Percentiles rank a stretch among this genome's conserved stretches.
phyloP scores from a whole-genome alignment of 2,797 vertebrate species.

The Enteromius unitaeniatus region DNA sequence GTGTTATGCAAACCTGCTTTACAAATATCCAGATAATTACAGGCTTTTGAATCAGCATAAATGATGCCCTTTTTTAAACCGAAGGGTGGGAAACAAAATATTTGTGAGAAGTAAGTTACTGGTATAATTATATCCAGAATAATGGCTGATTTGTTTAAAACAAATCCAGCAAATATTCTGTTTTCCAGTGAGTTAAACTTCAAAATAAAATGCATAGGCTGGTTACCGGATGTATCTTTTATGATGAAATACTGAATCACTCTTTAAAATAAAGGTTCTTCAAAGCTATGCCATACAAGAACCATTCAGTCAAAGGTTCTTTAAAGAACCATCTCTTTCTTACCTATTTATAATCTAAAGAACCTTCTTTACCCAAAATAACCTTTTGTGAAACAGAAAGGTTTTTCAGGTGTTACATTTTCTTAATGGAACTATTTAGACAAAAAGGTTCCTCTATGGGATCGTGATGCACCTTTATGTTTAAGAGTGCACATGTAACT shows the following conservation, averaged over 20 bases:
- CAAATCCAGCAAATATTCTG: neutral
- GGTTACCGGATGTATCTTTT: neutral
- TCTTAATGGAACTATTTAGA: no score
- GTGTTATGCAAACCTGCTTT: constrained; percentile 38
- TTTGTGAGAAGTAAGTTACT: constrained; percentile 5
- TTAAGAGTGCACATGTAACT: no score
- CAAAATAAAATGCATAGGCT: neutral
- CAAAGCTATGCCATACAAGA: no score
- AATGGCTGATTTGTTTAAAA: constrained; percentile 17
- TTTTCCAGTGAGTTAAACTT: neutral
- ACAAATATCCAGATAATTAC: constrained; percentile 42
- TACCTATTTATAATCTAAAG: no score
- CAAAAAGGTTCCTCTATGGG: no score
- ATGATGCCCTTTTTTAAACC: constrained; percentile 12
- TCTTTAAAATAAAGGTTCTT: no score
- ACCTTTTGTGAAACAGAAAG: no score
- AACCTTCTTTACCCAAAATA: no score
- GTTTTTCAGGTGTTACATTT: no score
- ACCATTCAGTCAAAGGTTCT: no score
- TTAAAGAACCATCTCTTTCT: no score
- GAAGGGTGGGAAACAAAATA: constrained; percentile 10
- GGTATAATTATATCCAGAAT: constrained; percentile 14
- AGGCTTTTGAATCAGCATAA: constrained; percentile 38
- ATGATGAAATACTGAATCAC: neutral
- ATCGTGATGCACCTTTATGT: no score